phyloP scores from a whole-genome alignment of 1,140 invertebrate species.

The Bicyclus anynana region DNA sequence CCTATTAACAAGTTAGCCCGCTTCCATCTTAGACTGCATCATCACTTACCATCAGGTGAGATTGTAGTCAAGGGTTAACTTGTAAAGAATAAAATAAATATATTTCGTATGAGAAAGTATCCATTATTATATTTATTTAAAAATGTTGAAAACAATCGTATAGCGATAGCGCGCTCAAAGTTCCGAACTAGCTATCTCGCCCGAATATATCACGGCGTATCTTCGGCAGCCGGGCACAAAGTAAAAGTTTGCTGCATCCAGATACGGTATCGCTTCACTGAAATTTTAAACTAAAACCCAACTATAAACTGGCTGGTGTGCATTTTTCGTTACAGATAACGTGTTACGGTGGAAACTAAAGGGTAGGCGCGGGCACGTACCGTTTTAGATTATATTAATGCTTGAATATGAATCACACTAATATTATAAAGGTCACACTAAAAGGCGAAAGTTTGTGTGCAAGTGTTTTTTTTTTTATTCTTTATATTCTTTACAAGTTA shows the following conservation, averaged over 20 bases:
- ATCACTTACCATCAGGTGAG: too few species aligned
- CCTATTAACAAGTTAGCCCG: too few species aligned
- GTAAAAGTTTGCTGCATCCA: conserved; percentile 24
- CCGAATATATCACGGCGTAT: conserved; percentile 29
- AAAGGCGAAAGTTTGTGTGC: too few species aligned
- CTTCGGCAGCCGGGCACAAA: conserved; percentile 25
- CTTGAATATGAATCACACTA: neutral
- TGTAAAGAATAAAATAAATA: too few species aligned
- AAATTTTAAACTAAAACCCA: conserved; percentile 32
- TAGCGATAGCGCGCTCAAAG: conserved; percentile 14
- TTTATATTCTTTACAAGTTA: too few species aligned
- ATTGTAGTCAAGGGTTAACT: too few species aligned
- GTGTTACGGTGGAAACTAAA: neutral
- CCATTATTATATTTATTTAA: conserved; percentile 22
- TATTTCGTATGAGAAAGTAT: neutral
- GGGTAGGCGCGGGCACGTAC: neutral
- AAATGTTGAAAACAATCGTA: conserved; percentile 21
- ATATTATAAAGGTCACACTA: too few species aligned
- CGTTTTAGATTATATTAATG: neutral
- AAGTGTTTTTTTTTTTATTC: too few species aligned
- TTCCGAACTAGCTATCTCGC: conserved; percentile 23
- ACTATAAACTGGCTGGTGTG: conserved; percentile 23
- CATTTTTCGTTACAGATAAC: conserved; percentile 20
- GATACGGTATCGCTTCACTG: conserved; percentile 27
- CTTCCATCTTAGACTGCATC: too few species aligned